phyloP scores from a whole-genome alignment of 2,888 invertebrate genomes.

The Brassicogethes aeneus region DNA sequence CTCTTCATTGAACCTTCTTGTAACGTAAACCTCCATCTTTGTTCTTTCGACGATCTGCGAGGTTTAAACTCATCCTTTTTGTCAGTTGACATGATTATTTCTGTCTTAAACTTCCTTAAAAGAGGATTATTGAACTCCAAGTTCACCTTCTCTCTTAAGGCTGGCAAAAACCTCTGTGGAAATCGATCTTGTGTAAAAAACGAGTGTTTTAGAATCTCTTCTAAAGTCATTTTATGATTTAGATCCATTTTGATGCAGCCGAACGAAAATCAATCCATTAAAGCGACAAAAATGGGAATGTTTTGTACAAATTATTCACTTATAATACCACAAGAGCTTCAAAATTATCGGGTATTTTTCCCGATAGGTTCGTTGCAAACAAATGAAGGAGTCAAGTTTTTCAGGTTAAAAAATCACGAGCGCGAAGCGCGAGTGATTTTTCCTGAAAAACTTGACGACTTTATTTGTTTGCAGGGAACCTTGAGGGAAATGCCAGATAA shows the following conservation, averaged over 20 bases:
- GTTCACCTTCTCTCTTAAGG: constrained; percentile 53
- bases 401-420: too few relatives aligned
- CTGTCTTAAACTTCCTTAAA: constrained; percentile 36
- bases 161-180: constrained; percentile 55
- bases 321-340: too few relatives aligned
- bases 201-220: constrained; percentile 53
- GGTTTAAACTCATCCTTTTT: constrained; percentile 27
- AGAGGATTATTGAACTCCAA: constrained; percentile 53
- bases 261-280: constrained; percentile 41
- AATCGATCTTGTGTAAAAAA: constrained; percentile 60
- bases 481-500: too few relatives aligned
- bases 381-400: too few relatives aligned
- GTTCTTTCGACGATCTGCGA: constrained; percentile 6
- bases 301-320: constrained; percentile 30
- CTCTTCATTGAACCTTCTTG: constrained; percentile 31
- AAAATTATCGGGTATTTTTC: too few relatives aligned
- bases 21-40: constrained; percentile 35
- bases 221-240: constrained; percentile 50
- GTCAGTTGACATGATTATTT: constrained; percentile 36
- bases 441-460: too few relatives aligned
- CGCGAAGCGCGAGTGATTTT: too few relatives aligned
- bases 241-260: constrained; percentile 56
- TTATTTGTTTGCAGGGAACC: too few relatives aligned
- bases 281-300: constrained; percentile 40
- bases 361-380: too few relatives aligned